Evolutionary conservation across 2,113 vertebrate genomes (phyloP).

Genomic region (Sebastes fasciatus): DNA sequence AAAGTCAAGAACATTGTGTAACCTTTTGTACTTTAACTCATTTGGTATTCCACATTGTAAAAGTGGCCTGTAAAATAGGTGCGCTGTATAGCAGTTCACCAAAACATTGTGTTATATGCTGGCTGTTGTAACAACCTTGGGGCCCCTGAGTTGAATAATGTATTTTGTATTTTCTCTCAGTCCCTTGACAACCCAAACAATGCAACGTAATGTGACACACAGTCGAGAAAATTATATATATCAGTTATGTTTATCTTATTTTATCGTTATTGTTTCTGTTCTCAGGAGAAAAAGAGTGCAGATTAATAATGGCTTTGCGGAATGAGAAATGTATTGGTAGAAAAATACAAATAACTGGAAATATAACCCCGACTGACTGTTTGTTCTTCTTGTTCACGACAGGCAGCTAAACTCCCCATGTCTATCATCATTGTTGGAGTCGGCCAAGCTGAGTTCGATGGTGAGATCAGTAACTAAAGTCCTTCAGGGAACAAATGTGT

Average conservation of each 20-base stretch:
- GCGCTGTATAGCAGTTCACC: neutral
- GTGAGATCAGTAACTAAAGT: constrained; percentile 82
- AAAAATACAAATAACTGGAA: constrained; percentile 30
- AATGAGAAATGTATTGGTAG: constrained; percentile 18
- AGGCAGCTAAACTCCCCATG: constrained; percentile 97
- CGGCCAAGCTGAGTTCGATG: constrained; percentile 95
- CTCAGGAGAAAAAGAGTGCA: constrained; percentile 3
- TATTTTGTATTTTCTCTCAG: constrained; percentile 17
- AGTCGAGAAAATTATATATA: constrained; percentile 20
- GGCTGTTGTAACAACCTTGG: constrained; percentile 5
- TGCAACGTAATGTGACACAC: constrained; percentile 22
- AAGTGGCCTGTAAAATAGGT: neutral
- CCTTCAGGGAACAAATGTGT: neutral
- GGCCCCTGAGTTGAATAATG: constrained; percentile 41
- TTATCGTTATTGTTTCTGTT: constrained; percentile 21
- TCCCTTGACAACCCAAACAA: constrained; percentile 3
- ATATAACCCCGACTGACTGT: constrained; percentile 22
- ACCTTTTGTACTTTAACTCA: neutral
- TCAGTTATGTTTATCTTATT: constrained; percentile 44
- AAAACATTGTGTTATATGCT: constrained; percentile 9
- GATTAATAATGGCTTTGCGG: constrained; percentile 12
- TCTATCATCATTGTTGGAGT: constrained; percentile 97
- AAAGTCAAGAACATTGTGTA: neutral
- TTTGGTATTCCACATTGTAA: neutral
- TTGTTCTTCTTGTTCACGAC: constrained; percentile 59